These are phyloP conservation scores for Macroglossus sobrinus DNA, from an alignment of 2,113 vertebrate species.

Conservation along the genomic window DNA sequence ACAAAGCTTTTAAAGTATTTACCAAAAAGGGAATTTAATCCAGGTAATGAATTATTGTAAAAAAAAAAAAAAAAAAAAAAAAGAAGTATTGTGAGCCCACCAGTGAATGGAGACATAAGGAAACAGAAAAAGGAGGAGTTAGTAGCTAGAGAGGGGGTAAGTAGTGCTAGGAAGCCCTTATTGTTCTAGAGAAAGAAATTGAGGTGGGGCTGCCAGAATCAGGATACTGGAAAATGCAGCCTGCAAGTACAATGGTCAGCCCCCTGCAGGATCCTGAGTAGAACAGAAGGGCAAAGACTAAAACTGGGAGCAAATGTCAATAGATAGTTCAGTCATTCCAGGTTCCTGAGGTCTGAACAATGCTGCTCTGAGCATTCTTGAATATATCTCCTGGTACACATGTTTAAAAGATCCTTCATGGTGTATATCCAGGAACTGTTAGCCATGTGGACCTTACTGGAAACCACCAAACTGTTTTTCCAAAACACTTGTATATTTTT, in stretches of 20 bases:
- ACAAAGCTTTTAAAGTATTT: neutral
- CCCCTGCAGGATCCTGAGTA: no score
- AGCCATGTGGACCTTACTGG: neutral
- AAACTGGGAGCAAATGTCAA: neutral
- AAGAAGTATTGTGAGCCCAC: neutral
- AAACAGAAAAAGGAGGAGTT: neutral
- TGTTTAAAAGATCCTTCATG: neutral
- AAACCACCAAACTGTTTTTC: neutral
- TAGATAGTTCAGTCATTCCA: neutral
- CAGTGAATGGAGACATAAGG: neutral
- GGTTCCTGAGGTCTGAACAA: neutral
- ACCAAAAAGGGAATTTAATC: neutral
- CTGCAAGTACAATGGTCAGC: neutral
- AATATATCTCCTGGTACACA: neutral
- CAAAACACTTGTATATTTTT: neutral
- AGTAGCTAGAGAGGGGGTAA: fast-evolving
- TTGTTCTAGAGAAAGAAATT: neutral
- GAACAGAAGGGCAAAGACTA: neutral
- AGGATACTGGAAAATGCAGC: neutral
- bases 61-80: neutral
- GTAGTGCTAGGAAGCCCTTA: neutral
- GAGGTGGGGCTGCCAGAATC: neutral
- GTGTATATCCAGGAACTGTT: neutral
- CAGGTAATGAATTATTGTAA: neutral
- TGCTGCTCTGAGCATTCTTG: neutral